phyloP scores from a whole-genome alignment of 2,113 vertebrate species.

The Picathartes gymnocephalus region DNA sequence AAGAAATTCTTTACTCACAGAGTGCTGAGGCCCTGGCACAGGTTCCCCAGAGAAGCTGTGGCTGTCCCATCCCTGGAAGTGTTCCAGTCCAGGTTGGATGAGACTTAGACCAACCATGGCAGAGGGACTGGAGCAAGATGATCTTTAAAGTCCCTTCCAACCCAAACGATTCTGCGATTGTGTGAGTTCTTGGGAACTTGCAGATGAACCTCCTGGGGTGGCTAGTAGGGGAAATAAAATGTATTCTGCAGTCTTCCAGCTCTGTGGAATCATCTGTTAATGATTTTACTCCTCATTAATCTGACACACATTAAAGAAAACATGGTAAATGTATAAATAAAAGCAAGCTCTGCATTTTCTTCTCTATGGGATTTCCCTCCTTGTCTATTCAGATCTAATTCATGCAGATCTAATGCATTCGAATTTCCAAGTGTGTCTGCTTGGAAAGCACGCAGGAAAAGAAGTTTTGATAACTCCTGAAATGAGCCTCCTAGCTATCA shows the following conservation, averaged over 20 bases:
- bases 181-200: not conserved
- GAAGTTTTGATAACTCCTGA: not conserved
- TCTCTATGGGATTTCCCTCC: not conserved
- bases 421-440: not conserved
- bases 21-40: not conserved
- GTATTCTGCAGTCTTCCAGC: not conserved
- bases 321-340: not conserved
- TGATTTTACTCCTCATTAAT: not conserved
- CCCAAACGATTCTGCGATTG: not conserved
- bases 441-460: not conserved
- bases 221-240: not conserved
- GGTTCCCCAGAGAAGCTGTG: not conserved
- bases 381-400: not conserved
- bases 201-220: not conserved
- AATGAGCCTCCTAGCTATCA: not conserved
- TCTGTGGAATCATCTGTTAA: not conserved
- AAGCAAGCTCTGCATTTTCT: not conserved
- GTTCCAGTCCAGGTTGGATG: accelerated
- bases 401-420: not conserved
- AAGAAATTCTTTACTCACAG: not conserved
- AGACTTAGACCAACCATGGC: not conserved
- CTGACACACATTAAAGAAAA: not conserved
- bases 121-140: not conserved
- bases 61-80: not conserved
- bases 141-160: not conserved